phyloP scores from a whole-genome alignment of 2,113 vertebrate genomes.

The Antechinus flavipes region DNA sequence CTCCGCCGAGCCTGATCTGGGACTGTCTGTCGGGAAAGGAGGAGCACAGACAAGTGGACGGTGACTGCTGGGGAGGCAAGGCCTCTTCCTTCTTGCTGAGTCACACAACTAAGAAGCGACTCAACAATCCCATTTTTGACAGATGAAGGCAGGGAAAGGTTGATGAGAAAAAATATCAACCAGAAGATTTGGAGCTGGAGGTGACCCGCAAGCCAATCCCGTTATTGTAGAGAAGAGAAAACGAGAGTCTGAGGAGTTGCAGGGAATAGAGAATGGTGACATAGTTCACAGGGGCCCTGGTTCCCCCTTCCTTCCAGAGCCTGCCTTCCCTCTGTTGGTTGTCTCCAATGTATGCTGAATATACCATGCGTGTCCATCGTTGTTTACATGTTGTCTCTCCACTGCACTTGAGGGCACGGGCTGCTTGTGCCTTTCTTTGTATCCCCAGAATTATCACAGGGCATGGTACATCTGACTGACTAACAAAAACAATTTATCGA shows the following conservation, averaged over 20 bases:
- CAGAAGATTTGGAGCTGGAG: not conserved
- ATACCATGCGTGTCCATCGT: not conserved
- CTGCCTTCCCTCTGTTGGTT: not conserved
- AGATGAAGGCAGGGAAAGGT: not conserved
- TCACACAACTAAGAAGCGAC: not conserved
- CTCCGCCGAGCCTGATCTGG: not conserved
- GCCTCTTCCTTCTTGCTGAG: not conserved
- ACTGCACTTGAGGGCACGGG: not conserved
- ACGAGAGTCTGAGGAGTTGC: not conserved
- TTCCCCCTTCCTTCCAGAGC: not conserved
- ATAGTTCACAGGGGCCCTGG: not conserved
- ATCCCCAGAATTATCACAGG: not conserved
- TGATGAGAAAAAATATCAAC: not conserved
- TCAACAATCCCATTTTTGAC: not conserved
- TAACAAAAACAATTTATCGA: not conserved
- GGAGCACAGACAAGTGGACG: not conserved
- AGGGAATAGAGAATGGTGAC: not conserved
- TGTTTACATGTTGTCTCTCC: not conserved
- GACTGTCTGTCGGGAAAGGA: not conserved
- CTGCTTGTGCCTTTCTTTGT: not conserved
- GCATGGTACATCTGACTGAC: not conserved
- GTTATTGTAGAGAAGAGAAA: not conserved
- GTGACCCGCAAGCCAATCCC: not conserved
- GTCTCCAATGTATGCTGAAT: not conserved
- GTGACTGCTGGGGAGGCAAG: not conserved